These are phyloP conservation scores for Sebastes hubbsi DNA, from an alignment of 2,797 vertebrate species.

Conservation along the genomic window DNA sequence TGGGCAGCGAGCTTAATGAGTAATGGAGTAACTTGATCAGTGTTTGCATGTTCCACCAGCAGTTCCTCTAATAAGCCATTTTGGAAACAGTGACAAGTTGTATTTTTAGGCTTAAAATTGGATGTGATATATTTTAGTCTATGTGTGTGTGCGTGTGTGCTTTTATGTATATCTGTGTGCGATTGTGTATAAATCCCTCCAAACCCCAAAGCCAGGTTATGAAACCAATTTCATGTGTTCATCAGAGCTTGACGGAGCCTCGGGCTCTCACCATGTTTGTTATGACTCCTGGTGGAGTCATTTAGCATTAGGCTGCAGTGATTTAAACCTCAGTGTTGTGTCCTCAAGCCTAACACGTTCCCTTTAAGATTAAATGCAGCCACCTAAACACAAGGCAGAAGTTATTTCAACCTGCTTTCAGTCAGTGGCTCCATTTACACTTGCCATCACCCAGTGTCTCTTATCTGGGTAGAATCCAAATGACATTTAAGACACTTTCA, in stretches of 20 bases:
- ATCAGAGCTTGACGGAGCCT: slow-evolving; percentile 46
- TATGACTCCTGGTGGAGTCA: slow-evolving; percentile 42
- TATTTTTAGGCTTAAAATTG: not conserved
- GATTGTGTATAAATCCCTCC: slow-evolving; percentile 20
- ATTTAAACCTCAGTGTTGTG: slow-evolving; percentile 31
- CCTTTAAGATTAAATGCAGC: slow-evolving; percentile 26
- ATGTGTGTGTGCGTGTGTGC: not conserved
- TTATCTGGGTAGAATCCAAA: not conserved
- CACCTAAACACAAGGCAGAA: slow-evolving; percentile 16
- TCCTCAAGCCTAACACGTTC: slow-evolving; percentile 22
- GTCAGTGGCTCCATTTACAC: not conserved
- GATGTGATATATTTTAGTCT: not conserved
- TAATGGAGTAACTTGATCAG: not conserved
- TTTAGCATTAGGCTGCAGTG: slow-evolving; percentile 39
- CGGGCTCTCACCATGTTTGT: slow-evolving; percentile 39
- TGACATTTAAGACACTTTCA: not conserved
- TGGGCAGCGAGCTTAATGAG: not conserved
- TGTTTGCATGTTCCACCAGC: not conserved
- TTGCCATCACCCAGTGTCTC: not conserved
- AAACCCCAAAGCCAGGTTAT: slow-evolving; percentile 20
- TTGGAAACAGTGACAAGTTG: not conserved
- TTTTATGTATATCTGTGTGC: not conserved
- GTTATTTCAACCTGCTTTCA: not conserved
- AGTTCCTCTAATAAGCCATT: not conserved
- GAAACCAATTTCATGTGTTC: slow-evolving; percentile 56